A percentile compares a stretch with the other conserved stretches of the same genome.
Conservation (phyloP, 2,113 vertebrate species). For the Halcyon malimbica region DNA sequence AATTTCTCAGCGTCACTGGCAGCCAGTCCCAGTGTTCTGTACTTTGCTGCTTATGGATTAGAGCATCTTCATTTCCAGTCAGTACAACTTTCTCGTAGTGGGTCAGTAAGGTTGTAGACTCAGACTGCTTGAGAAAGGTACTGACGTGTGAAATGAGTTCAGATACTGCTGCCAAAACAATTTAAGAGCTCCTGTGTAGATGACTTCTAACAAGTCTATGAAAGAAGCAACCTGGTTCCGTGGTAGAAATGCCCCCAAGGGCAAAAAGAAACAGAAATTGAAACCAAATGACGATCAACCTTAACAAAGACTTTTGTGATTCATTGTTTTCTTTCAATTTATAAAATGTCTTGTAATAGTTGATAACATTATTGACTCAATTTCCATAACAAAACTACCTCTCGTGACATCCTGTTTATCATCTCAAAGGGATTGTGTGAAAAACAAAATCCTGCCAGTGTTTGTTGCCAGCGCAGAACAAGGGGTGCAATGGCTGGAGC, state of each 20-base stretch:
- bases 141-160: not conserved
- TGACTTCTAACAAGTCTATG: slow-evolving; percentile 16
- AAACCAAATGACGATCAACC: slow-evolving; percentile 55
- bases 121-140: not conserved
- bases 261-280: slow-evolving; percentile 65
- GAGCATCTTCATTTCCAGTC: not conserved
- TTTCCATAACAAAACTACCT: slow-evolving; percentile 95
- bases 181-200: not conserved
- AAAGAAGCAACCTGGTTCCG: slow-evolving; percentile 53
- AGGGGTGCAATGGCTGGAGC: not conserved
- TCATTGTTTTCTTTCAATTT: slow-evolving; percentile 74
- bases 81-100: accelerated
- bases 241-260: slow-evolving; percentile 37
- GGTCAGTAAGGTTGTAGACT: accelerated
- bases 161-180: not conserved
- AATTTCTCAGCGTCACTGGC: not conserved
- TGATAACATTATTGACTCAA: slow-evolving; percentile 82
- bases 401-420: slow-evolving; percentile 83
- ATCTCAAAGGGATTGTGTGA: slow-evolving; percentile 78
- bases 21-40: not conserved
- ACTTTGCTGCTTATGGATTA: not conserved
- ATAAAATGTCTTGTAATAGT: slow-evolving; percentile 80
- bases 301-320: slow-evolving; percentile 74
- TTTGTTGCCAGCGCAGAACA: slow-evolving; percentile 6
- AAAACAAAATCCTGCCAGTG: slow-evolving; percentile 74